phyloP scores from a whole-genome alignment of 53 echinoderm and acorn worm species.

The Echinometra lucunter region DNA sequence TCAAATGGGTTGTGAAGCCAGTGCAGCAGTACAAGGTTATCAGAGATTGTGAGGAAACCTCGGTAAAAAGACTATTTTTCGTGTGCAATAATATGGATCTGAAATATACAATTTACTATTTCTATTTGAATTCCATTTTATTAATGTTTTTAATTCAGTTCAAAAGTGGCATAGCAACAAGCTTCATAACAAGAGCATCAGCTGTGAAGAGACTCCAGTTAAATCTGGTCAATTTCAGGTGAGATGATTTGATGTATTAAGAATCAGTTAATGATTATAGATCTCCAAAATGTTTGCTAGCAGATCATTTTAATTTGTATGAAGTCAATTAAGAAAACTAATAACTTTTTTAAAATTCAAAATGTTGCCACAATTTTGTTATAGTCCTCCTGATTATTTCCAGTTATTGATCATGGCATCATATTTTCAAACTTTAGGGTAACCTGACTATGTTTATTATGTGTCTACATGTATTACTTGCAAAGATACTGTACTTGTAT shows the following conservation, averaged over 20 bases:
- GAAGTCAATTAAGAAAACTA: not conserved
- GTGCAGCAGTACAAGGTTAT: too few relatives aligned
- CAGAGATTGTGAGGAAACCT: too few relatives aligned
- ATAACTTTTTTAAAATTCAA: not conserved
- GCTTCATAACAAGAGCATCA: slow-evolving; percentile 88
- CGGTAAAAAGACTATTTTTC: too few relatives aligned
- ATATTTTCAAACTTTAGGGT: not conserved
- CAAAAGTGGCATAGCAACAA: slow-evolving; percentile 89
- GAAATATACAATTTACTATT: too few relatives aligned
- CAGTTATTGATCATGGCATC: not conserved
- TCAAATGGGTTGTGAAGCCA: too few relatives aligned
- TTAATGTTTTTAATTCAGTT: slow-evolving; percentile 68
- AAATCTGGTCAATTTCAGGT: slow-evolving; percentile 96
- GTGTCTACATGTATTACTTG: too few relatives aligned
- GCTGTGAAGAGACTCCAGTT: slow-evolving; percentile 92
- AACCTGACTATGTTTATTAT: not conserved
- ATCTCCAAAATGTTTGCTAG: not conserved
- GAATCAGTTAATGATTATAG: not conserved
- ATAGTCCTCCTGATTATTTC: not conserved
- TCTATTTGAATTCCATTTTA: not conserved
- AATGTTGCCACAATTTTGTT: not conserved
- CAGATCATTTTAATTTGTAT: not conserved
- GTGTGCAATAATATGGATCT: too few relatives aligned
- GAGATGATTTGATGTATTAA: not conserved
- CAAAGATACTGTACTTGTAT: too few relatives aligned